These are phyloP conservation scores for Notamacropus eugenii DNA, from an alignment of 2,797 vertebrate species.

Conservation along the genomic window DNA sequence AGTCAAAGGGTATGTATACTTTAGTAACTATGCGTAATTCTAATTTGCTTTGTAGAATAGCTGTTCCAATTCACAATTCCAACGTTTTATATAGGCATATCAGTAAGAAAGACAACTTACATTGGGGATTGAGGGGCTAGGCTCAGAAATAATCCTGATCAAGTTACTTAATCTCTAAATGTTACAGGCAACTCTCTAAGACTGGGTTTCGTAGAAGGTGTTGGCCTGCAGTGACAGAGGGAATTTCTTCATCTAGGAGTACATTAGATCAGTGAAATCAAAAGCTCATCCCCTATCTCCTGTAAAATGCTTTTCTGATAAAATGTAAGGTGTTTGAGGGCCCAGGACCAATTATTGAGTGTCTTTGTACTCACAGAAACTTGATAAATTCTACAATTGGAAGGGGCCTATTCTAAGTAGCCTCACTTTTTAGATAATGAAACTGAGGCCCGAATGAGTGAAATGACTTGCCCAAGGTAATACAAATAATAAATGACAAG, in stretches of 20 bases:
- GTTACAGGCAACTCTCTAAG: background rate
- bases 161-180: background rate
- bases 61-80: background rate
- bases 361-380: background rate
- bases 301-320: background rate
- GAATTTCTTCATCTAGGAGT: background rate
- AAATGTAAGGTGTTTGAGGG: background rate
- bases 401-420: background rate
- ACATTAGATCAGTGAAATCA: background rate
- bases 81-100: background rate
- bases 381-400: background rate
- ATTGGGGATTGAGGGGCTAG: background rate
- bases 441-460: background rate
- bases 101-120: background rate
- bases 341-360: background rate
- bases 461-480: background rate
- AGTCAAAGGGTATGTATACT: background rate
- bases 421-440: background rate
- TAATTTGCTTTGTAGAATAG: background rate
- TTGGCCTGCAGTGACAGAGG: background rate
- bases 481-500: background rate
- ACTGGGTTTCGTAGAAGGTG: background rate
- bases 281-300: background rate
- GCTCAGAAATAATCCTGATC: background rate
- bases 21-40: background rate